Evolutionary conservation across 2,797 vertebrate genomes (phyloP).

Genomic region (Rhynchonycteris naso): DNA sequence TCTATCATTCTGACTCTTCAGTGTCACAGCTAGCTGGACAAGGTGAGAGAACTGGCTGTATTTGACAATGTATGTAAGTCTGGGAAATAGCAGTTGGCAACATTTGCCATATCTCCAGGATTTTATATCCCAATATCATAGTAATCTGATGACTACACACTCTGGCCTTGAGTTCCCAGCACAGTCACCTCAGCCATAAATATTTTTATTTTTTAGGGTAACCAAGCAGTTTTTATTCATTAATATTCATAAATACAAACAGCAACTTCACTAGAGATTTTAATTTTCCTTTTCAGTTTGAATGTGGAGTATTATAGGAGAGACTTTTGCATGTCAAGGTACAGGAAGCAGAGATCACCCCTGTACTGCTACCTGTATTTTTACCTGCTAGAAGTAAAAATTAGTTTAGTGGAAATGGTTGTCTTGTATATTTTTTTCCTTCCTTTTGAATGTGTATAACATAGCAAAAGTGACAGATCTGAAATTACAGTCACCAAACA

Average conservation of each 20-base stretch:
- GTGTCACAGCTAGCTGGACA: not conserved
- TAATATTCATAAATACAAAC: conserved; percentile 99
- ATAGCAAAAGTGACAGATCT: conserved; percentile 99
- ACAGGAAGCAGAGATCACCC: conserved; percentile 91
- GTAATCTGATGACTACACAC: not conserved
- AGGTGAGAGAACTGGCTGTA: not conserved
- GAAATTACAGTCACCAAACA: conserved; percentile 98
- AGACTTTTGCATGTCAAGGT: conserved; percentile 93
- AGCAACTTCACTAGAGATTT: conserved; percentile 99
- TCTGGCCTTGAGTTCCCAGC: not conserved
- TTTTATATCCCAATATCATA: not conserved
- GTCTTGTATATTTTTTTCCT: conserved; percentile 95
- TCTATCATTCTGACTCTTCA: not conserved
- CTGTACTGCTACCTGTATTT: conserved; percentile 94
- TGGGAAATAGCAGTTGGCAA: not conserved
- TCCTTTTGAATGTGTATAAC: conserved; percentile 97
- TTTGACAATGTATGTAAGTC: not conserved
- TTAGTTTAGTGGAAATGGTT: conserved; percentile 98
- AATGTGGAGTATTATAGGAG: conserved; percentile 97
- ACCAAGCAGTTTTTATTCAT: conserved; percentile 99
- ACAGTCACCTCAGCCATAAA: not conserved
- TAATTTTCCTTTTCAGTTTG: conserved; percentile 93
- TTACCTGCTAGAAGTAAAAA: conserved; percentile 96
- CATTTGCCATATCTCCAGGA: not conserved
- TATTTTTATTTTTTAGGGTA: conserved; percentile 89